Evolutionary conservation across 2,797 vertebrate species (phyloP).

Genomic region (Champsocephalus esox): DNA sequence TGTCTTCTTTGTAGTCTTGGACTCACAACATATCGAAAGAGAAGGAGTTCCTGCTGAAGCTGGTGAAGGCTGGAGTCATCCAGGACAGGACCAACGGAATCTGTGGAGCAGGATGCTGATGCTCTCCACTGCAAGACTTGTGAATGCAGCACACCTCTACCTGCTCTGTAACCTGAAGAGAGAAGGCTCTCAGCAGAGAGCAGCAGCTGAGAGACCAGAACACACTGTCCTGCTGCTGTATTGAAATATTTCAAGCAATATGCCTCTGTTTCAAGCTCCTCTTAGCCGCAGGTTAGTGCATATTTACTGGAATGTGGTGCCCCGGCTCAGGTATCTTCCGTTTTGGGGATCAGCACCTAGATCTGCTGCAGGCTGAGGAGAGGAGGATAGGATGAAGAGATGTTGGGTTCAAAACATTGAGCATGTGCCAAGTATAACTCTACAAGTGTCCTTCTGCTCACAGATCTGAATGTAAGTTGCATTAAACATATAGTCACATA

Average conservation of each 20-base stretch:
- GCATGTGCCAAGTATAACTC: constrained; percentile 77
- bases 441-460: constrained; percentile 64
- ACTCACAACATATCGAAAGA: constrained; percentile 94
- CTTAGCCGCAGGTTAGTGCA: constrained; percentile 24
- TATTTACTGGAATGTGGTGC: constrained; percentile 12
- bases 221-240: constrained; percentile 9
- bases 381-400: constrained; percentile 5
- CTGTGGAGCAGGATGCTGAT: constrained; percentile 74
- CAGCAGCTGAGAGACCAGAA: constrained; percentile 11
- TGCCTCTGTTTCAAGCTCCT: constrained; percentile 36
- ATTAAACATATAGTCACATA: constrained; percentile 33
- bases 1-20: constrained; percentile 87
- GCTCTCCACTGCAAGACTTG: constrained; percentile 20
- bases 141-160: constrained; percentile 18
- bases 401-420: constrained; percentile 6
- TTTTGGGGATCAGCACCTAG: constrained; percentile 13
- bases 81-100: constrained; percentile 91
- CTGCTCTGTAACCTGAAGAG: constrained; percentile 50
- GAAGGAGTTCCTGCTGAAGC: constrained; percentile 91
- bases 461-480: constrained; percentile 72
- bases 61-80: constrained; percentile 91
- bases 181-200: constrained; percentile 17
- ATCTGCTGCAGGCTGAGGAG: constrained; percentile 17
- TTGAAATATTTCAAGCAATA: constrained; percentile 12
- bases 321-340: constrained; percentile 17